Percentiles rank a stretch among this genome's conserved stretches.
Conservation (phyloP, 2,797 vertebrate species). For the Argyrosomus regius region DNA sequence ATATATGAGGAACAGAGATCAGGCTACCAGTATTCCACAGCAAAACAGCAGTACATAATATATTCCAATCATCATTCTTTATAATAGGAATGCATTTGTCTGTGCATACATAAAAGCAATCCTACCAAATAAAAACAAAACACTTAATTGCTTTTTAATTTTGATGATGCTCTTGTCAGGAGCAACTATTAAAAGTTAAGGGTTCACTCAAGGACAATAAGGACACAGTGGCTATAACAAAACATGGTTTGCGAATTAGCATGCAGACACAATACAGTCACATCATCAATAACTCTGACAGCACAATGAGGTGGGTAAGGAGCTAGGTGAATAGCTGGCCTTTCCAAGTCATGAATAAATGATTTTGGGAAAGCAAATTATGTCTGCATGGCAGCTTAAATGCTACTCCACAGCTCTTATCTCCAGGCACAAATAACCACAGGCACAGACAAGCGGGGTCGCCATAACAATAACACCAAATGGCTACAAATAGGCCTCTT, state of each 20-base stretch:
- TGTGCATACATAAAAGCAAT: background rate
- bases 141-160: background rate
- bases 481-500: slow-evolving; percentile 55
- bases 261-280: slow-evolving; percentile 55
- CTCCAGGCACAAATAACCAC: slow-evolving; percentile 43
- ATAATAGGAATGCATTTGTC: background rate
- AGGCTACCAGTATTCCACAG: background rate
- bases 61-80: background rate
- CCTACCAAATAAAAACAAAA: background rate
- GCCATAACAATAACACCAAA: slow-evolving; percentile 73
- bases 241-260: slow-evolving; percentile 49
- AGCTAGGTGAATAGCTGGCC: slow-evolving; percentile 56
- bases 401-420: slow-evolving; percentile 43
- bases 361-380: slow-evolving; percentile 55
- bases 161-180: background rate
- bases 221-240: slow-evolving; percentile 10
- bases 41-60: background rate
- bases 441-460: slow-evolving; percentile 29
- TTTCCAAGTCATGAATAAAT: slow-evolving; percentile 66
- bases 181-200: slow-evolving; percentile 1
- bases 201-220: slow-evolving; percentile 40
- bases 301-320: slow-evolving; percentile 54
- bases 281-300: slow-evolving; percentile 74
- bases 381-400: slow-evolving; percentile 49
- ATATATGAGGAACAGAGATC: background rate